These are phyloP conservation scores for Epizoanthus scotinus DNA, from an alignment of 92 coral and sea anemone genomes.

Conservation along the genomic window DNA sequence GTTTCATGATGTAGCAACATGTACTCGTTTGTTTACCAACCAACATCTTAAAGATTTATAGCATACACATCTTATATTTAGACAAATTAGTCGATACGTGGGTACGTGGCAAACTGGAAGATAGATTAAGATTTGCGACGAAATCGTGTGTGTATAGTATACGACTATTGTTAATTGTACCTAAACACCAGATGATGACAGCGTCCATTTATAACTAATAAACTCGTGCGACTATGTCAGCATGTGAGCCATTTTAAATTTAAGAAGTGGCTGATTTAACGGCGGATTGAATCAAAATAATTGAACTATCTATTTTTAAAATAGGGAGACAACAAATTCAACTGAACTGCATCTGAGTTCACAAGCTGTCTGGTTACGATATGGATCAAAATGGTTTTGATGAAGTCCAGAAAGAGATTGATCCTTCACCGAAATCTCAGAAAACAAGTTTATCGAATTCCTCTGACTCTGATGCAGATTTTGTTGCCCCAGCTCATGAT, in stretches of 20 bases:
- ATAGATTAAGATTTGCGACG: background rate
- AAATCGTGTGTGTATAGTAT: background rate
- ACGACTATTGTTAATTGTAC: too few relatives aligned
- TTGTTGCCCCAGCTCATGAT: constrained; percentile 17
- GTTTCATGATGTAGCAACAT: background rate
- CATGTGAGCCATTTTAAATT: too few relatives aligned
- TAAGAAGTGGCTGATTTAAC: too few relatives aligned
- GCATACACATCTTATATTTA: background rate
- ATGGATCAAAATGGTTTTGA: constrained; percentile 13
- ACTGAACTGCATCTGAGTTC: background rate
- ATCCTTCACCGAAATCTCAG: constrained; percentile 19
- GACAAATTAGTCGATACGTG: background rate
- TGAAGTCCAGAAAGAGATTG: background rate
- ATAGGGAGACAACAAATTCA: too few relatives aligned
- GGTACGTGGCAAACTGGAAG: constrained; percentile 4
- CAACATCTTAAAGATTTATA: constrained; percentile 15
- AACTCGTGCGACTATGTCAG: too few relatives aligned
- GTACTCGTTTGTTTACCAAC: constrained; percentile 1
- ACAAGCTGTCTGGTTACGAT: background rate
- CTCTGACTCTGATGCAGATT: too few relatives aligned
- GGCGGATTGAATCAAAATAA: too few relatives aligned
- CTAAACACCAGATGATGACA: background rate
- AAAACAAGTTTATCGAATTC: background rate
- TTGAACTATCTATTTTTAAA: background rate
- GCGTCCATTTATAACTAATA: too few relatives aligned